Percentiles rank a stretch among this genome's conserved stretches.
phyloP scores from a whole-genome alignment of 2,888 invertebrate genomes.

The Noctuana brunneofusca region DNA sequence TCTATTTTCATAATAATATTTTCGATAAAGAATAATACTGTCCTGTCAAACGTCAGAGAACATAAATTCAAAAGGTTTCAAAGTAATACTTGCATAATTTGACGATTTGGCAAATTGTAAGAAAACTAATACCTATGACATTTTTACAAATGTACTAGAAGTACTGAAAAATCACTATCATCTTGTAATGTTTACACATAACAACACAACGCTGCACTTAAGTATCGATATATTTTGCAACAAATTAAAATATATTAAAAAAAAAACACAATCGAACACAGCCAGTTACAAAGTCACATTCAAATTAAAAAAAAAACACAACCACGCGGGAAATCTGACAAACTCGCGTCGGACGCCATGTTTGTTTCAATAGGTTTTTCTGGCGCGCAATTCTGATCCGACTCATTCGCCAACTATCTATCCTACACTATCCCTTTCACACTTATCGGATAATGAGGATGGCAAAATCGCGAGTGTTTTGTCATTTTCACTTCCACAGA shows the following conservation, averaged over 20 bases:
- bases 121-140: too few species aligned
- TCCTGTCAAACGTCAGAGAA: too few species aligned
- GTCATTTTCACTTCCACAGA: slow-evolving; percentile 5
- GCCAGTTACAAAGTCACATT: neutral
- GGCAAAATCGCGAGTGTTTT: slow-evolving; percentile 6
- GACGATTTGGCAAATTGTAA: neutral
- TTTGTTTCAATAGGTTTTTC: slow-evolving; percentile 40
- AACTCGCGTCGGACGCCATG: slow-evolving; percentile 39
- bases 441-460: slow-evolving; percentile 6
- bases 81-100: neutral
- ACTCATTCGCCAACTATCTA: slow-evolving; percentile 28
- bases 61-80: too few species aligned
- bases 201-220: slow-evolving; percentile 8
- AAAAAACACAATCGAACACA: neutral
- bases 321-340: slow-evolving; percentile 39
- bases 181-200: slow-evolving; percentile 12
- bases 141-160: too few species aligned
- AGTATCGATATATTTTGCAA: neutral
- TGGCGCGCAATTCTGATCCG: slow-evolving; percentile 39
- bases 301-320: slow-evolving; percentile 28
- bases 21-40: too few species aligned
- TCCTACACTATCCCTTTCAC: slow-evolving; percentile 26
- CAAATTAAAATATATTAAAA: neutral
- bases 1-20: too few species aligned
- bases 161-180: slow-evolving; percentile 25